A percentile compares a stretch with the other conserved stretches of the same genome.
Evolutionary conservation across 35 echinoderm and acorn worm species (phyloP).

Genomic region (Apostichopus japonicus): DNA sequence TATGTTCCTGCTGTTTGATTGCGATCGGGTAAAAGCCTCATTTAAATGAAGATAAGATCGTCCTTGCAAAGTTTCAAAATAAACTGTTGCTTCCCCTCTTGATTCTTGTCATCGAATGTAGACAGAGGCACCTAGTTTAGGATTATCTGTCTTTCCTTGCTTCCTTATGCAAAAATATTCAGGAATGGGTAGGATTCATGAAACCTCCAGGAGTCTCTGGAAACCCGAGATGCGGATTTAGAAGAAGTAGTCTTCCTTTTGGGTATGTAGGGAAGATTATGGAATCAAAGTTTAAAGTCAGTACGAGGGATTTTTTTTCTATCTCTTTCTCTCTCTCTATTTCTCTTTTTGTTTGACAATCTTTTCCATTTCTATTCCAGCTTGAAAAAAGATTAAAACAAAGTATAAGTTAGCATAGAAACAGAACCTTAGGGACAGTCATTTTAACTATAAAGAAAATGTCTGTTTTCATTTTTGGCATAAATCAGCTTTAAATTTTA

Average conservation of each 20-base stretch:
- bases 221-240: not conserved
- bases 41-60: not conserved
- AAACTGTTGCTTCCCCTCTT: not conserved
- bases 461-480: too few species aligned
- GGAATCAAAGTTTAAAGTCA: not conserved
- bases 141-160: not conserved
- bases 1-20: not conserved
- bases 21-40: not conserved
- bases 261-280: not conserved
- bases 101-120: not conserved
- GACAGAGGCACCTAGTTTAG: not conserved
- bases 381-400: too few species aligned
- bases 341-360: not conserved
- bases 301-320: not conserved
- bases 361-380: not conserved
- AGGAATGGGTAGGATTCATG: not conserved
- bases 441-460: too few species aligned
- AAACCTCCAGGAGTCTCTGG: not conserved
- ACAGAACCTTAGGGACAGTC: too few species aligned
- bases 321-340: not conserved
- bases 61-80: not conserved
- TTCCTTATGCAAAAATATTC: not conserved
- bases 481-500: too few species aligned
- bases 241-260: not conserved
- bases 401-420: too few species aligned